Conservation (phyloP, 2,888 invertebrate species). For the Corythucha ciliata region DNA sequence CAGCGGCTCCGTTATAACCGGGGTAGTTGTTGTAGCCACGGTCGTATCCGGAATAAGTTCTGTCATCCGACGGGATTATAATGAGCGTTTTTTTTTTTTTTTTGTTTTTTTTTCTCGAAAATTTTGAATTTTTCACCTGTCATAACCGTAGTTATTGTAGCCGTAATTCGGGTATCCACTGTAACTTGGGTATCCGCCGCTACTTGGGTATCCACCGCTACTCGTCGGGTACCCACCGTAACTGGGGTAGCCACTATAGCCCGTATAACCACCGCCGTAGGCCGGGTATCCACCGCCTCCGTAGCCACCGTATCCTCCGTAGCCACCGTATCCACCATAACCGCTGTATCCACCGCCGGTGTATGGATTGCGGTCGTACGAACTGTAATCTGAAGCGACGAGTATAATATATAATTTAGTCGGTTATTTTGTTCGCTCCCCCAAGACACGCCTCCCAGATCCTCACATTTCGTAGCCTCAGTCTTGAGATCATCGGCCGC, state of each 20-base stretch:
- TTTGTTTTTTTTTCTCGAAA: too few species aligned
- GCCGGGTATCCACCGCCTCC: constrained; percentile 5
- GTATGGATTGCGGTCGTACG: constrained; percentile 1
- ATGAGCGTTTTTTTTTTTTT: background rate
- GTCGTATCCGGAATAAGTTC: constrained; percentile 6
- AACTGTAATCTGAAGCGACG: too few species aligned
- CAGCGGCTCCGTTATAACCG: background rate
- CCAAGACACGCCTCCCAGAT: too few species aligned
- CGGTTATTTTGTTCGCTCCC: too few species aligned
- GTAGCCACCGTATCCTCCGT: constrained; percentile 8
- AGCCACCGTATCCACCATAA: background rate
- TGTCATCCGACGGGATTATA: background rate
- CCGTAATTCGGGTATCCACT: background rate
- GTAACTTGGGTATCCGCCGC: background rate
- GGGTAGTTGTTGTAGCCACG: constrained; percentile 12
- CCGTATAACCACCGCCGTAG: constrained; percentile 7
- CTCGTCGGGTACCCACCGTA: background rate
- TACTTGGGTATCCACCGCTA: background rate
- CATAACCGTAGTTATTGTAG: background rate
- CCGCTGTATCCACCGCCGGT: background rate
- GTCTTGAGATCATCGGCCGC: constrained; percentile 2
- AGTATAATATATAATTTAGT: too few species aligned
- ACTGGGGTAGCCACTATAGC: constrained; percentile 15
- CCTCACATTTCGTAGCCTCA: background rate
- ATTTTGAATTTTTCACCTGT: background rate